Percentiles rank a stretch among this genome's conserved stretches.
These are phyloP conservation scores for Albula glossodonta DNA, from an alignment of 2,113 vertebrate species.

Conservation along the genomic window DNA sequence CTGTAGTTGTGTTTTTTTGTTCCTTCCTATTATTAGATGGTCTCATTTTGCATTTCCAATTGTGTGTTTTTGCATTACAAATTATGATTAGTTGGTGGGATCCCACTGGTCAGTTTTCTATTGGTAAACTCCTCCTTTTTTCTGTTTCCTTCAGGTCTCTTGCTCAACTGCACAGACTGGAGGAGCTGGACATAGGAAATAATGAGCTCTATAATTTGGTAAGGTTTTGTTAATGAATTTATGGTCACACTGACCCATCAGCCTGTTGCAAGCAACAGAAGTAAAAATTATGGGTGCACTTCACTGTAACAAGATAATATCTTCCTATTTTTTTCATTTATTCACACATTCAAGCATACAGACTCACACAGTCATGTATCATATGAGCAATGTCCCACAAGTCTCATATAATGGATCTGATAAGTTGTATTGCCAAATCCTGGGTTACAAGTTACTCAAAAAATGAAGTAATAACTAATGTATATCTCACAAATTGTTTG, in stretches of 20 bases:
- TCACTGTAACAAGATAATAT: not conserved
- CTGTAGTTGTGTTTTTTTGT: not conserved
- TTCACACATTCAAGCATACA: not conserved
- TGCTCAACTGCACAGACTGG: slow-evolving; percentile 85
- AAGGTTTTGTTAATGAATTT: slow-evolving; percentile 56
- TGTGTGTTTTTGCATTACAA: not conserved
- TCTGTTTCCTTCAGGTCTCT: slow-evolving; percentile 80
- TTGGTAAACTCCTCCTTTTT: slow-evolving; percentile 39
- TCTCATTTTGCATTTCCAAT: not conserved
- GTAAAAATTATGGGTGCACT: not conserved
- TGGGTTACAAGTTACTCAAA: too few relatives aligned
- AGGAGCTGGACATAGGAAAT: slow-evolving; percentile 97
- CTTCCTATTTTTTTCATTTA: not conserved
- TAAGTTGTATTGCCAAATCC: not conserved
- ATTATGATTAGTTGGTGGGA: not conserved
- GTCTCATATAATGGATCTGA: not conserved
- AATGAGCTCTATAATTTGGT: slow-evolving; percentile 96
- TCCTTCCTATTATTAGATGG: not conserved
- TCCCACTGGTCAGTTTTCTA: not conserved
- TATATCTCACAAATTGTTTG: not conserved
- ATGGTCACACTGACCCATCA: slow-evolving; percentile 18
- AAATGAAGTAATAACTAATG: too few relatives aligned
- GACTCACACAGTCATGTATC: not conserved
- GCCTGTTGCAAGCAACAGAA: not conserved
- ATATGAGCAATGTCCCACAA: too few relatives aligned